These are phyloP conservation scores for Mus spicilegus DNA, from an alignment of 2,113 vertebrate genomes.

Conservation along the genomic window DNA sequence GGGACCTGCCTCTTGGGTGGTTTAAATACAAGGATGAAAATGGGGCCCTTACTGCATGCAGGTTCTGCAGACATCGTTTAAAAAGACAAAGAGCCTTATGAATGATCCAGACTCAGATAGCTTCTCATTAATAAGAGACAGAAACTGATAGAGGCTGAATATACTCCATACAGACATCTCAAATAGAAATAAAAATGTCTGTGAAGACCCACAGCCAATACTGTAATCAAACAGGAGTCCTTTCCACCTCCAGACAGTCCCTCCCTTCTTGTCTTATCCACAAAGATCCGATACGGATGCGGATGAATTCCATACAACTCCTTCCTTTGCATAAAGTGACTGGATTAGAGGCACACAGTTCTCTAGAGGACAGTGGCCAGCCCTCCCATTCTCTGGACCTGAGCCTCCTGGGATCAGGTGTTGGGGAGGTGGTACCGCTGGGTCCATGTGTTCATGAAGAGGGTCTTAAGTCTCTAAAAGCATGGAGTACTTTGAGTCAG, in stretches of 20 bases:
- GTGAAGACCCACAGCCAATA: background rate
- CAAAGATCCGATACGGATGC: background rate
- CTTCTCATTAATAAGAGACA: background rate
- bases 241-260: background rate
- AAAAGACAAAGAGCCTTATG: background rate
- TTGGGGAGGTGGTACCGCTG: background rate
- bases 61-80: background rate
- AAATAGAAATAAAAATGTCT: background rate
- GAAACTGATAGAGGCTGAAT: background rate
- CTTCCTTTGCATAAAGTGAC: slow-evolving; percentile 54
- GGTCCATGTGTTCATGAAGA: background rate
- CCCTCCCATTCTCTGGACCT: background rate
- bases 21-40: background rate
- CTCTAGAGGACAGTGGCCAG: background rate
- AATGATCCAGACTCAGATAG: background rate
- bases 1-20: background rate
- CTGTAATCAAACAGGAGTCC: background rate
- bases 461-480: background rate
- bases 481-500: background rate
- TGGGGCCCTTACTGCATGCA: fast-evolving
- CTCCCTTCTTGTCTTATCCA: background rate
- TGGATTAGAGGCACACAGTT: background rate
- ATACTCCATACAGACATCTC: background rate
- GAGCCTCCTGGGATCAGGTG: background rate
- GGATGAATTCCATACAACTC: background rate